A percentile compares a stretch with the other conserved stretches of the same genome.
These are phyloP conservation scores for Perizoma flavofasciatum DNA, from an alignment of 2,888 invertebrate genomes.

Conservation along the genomic window DNA sequence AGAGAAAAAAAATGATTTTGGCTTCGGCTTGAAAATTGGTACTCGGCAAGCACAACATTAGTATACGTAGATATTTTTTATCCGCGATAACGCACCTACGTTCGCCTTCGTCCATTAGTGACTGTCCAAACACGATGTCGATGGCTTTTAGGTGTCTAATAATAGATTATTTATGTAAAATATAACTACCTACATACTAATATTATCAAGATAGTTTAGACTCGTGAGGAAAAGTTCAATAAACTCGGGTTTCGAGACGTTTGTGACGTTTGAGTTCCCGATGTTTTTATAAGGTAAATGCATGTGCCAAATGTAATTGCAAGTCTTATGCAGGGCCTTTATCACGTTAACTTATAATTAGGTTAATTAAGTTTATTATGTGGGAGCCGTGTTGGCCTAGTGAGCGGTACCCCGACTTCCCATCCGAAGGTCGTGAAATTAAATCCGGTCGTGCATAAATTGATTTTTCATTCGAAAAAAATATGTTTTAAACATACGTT, in stretches of 20 bases:
- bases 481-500: too few species aligned
- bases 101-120: slow-evolving; percentile 54
- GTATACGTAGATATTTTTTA: slow-evolving; percentile 45
- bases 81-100: slow-evolving; percentile 41
- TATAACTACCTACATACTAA: slow-evolving; percentile 17
- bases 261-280: slow-evolving; percentile 28
- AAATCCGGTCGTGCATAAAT: too few species aligned
- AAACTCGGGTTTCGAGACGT: slow-evolving; percentile 19
- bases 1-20: slow-evolving; percentile 5
- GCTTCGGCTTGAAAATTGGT: slow-evolving; percentile 30
- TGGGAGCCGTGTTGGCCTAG: too few species aligned
- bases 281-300: too few species aligned
- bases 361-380: too few species aligned
- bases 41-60: slow-evolving; percentile 26
- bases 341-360: too few species aligned
- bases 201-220: slow-evolving; percentile 24
- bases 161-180: slow-evolving; percentile 44
- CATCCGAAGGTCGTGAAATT: too few species aligned
- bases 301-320: too few species aligned
- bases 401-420: too few species aligned
- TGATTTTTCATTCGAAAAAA: too few species aligned
- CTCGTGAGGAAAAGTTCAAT: slow-evolving; percentile 22
- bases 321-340: too few species aligned
- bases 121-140: slow-evolving; percentile 58
- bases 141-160: slow-evolving; percentile 52